phyloP scores from a whole-genome alignment of 2,113 vertebrate species.

The Solea solea region DNA sequence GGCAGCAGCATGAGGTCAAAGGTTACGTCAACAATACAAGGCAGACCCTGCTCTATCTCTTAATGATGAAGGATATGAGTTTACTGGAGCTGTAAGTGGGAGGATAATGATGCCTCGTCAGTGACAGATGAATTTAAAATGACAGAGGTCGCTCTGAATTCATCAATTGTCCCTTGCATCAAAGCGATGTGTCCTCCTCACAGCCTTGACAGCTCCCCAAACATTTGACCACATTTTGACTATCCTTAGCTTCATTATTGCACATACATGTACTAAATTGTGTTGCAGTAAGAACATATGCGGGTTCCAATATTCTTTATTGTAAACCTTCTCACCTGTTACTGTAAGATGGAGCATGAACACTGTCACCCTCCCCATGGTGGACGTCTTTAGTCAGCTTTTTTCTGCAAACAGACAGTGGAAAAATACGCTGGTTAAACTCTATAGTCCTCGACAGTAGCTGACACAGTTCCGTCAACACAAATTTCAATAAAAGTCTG shows the following conservation, averaged over 20 bases:
- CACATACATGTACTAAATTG: background rate
- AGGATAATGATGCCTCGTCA: slow-evolving; percentile 39
- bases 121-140: slow-evolving; percentile 53
- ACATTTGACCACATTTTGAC: background rate
- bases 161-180: slow-evolving; percentile 24
- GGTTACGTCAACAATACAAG: slow-evolving; percentile 71
- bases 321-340: slow-evolving; percentile 65
- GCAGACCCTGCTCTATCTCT: slow-evolving; percentile 58
- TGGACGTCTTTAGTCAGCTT: slow-evolving; percentile 34
- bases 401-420: slow-evolving; percentile 51
- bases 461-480: background rate
- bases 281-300: background rate
- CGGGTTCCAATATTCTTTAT: slow-evolving; percentile 18
- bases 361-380: slow-evolving; percentile 62
- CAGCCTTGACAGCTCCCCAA: background rate
- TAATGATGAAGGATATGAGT: slow-evolving; percentile 64
- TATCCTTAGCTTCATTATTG: no score
- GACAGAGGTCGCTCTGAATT: slow-evolving; percentile 29
- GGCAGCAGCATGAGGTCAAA: slow-evolving; percentile 49
- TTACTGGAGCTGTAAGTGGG: slow-evolving; percentile 38
- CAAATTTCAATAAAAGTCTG: background rate
- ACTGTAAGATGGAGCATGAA: slow-evolving; percentile 46
- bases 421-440: background rate
- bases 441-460: background rate
- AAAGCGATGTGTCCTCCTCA: slow-evolving; percentile 8